Evolutionary conservation across 1,140 invertebrate species (phyloP).

Genomic region (Colletes latitarsis): DNA sequence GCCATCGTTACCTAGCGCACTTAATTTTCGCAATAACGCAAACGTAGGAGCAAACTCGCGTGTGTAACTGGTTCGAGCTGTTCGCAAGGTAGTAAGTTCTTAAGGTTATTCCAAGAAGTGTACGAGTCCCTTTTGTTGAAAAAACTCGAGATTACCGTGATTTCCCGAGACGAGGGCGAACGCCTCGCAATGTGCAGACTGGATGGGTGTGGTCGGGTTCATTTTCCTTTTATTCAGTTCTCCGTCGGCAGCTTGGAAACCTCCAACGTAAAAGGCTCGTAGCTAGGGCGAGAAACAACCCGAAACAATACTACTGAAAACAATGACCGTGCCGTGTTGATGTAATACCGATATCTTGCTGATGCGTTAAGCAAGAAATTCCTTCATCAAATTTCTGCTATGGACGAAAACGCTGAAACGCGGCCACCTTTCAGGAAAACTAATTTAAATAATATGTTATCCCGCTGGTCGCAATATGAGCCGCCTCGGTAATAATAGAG

Average conservation of each 20-base stretch:
- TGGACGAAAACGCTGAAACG: neutral
- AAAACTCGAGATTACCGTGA: conserved; percentile 60
- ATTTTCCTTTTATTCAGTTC: conserved; percentile 67
- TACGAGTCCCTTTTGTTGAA: conserved; percentile 27
- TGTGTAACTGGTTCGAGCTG: neutral
- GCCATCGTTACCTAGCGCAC: conserved; percentile 12
- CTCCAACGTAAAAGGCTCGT: conserved; percentile 58
- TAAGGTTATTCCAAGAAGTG: conserved; percentile 39
- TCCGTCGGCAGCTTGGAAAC: conserved; percentile 36
- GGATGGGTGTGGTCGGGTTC: conserved; percentile 59
- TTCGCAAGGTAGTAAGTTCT: conserved; percentile 31
- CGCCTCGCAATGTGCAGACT: conserved; percentile 51
- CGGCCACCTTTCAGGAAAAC: neutral
- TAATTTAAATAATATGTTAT: neutral
- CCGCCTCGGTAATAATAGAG: neutral
- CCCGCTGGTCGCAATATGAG: neutral
- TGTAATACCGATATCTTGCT: conserved; percentile 43
- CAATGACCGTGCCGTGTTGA: conserved; percentile 37
- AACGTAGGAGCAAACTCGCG: neutral
- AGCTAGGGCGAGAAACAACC: conserved; percentile 57
- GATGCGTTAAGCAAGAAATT: conserved; percentile 19
- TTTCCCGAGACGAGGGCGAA: conserved; percentile 59
- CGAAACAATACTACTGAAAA: conserved; percentile 58
- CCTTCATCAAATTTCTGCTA: neutral
- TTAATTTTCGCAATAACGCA: conserved; percentile 26